Evolutionary conservation across 1,140 invertebrate genomes (phyloP), one percentile per base, ranked within the genome.

Genomic region (Drosophila sproati): DNA sequence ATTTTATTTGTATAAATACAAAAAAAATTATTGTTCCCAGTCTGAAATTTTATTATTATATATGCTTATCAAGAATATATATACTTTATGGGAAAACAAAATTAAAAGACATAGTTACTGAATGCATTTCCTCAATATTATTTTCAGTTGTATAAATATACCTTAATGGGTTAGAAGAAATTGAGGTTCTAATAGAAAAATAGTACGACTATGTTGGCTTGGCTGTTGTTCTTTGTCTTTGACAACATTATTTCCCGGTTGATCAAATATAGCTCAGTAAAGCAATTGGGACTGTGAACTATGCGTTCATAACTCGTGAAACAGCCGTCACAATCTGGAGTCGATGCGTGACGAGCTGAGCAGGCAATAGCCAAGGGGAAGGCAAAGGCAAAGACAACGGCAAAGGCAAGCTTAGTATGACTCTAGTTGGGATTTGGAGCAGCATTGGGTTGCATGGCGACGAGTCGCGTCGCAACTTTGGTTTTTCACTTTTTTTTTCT

Each of bases 261-360:
- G 55, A 57, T 57, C 29, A 32, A 57, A 59, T 47, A 59, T 28
- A 47, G 56, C 39, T 47, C 41, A 20, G 56, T 32, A 5, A 45
- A 47, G 10, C 55, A 45, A 20, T 43, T 57, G 55, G 5, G 55
- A 57, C 39, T 10, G 20, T 41, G 54, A 37, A 39, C 35, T 20
- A 31, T 32, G 32, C 50, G n/a, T 32, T 12, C 32, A 8, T 28
- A 57, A 47, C 47, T 60, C 29, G 48, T 50, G 10, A 50, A 50
- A 50, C 28, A 12, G 32, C 57, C 56, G 31, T 31, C 41, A 47
- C 29, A 59, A 59, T 47, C 41, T 29, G 41, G 10, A 47, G 56
- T 31, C 41, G 56, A 59, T 59, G 56, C 56, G 56, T 47, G 55
- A 57, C 56, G 48, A 43, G 39, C 29, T 56, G 8, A 5, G 43